Evolutionary conservation across 2,113 vertebrate species (phyloP), one percentile per base, ranked within the genome.

Genomic region (Phodopus roborovskii): DNA sequence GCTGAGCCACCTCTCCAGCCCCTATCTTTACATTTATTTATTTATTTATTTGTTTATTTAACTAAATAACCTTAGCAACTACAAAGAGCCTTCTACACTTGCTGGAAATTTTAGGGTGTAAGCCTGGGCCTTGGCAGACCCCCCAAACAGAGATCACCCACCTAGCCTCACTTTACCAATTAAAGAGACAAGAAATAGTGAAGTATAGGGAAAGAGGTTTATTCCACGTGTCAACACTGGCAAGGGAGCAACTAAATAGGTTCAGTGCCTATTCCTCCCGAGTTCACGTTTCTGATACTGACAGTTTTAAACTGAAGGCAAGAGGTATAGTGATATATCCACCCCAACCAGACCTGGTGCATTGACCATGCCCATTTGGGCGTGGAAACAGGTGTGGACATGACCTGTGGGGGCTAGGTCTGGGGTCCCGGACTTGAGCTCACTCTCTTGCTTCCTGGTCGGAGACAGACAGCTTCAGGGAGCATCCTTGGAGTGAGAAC

Each of bases 51-150:
- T 45, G 45, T 64, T 83, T 73, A 64, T 66, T 94, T 91, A 42
- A 94, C 71, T 71, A 81, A 16, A 36, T 89, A 36, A 8, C 87
- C 88, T 94, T 81, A 58, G 73, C 39, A 95, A 83, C 42, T 42
- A 68, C 5, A 78, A 74, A 95, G 19, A n/a, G 28, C 20, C 53
- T 73, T 88, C 75, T 7, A 36, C 19, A 30, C 30, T 50, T 36
- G 45, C 30, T 68, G 33, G 84, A 70, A 20, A 7, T 70, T 50
- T 70, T 22, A 53, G 64, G 83, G 45, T 68, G 50, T 30, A 36
- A 86, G 64, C 8, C 19, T 53, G 22, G 83, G 28, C 83, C 82
- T 16, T 48, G 26, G 60, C 60, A 85, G 42, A 28, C 39, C 48
- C 22, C 48, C n/a, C 15, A 42, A 84, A 3, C 56, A 28, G n/a